Evolutionary conservation across 2,797 vertebrate genomes (phyloP).

Genomic region (Eutrigla gurnardus): DNA sequence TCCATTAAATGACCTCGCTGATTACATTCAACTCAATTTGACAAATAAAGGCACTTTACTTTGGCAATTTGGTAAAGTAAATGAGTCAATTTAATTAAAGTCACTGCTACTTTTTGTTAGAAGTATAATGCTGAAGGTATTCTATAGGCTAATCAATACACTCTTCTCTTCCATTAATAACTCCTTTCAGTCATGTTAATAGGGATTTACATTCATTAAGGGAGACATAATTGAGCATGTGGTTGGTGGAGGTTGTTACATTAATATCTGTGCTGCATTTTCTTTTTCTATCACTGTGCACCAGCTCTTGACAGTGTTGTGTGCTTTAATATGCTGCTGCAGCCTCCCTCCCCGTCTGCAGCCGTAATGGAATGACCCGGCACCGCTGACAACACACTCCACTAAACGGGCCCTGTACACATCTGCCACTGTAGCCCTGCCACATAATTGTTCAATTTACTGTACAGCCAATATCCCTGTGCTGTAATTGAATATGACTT

Average conservation of each 20-base stretch:
- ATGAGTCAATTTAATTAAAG: constrained; percentile 18
- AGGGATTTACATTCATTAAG: constrained; percentile 10
- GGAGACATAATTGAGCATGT: neutral
- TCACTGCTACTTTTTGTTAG: neutral
- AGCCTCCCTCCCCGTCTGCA: constrained; percentile 51
- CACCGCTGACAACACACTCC: constrained; percentile 66
- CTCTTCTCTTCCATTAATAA: constrained; percentile 4
- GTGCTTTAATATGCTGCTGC: constrained; percentile 54
- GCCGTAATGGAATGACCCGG: constrained; percentile 74
- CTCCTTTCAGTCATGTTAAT: constrained; percentile 9
- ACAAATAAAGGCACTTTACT: neutral
- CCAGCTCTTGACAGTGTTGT: constrained; percentile 20
- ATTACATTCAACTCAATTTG: neutral
- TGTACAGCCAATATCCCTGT: constrained; percentile 75
- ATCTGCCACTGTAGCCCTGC: constrained; percentile 69
- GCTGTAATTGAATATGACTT: constrained; percentile 82
- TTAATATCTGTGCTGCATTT: neutral
- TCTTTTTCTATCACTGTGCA: constrained; percentile 8
- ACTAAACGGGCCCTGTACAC: constrained; percentile 58
- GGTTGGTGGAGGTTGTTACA: constrained; percentile 22
- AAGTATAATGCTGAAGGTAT: neutral
- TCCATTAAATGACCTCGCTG: neutral
- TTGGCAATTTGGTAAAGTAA: constrained; percentile 14
- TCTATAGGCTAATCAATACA: neutral
- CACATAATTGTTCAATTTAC: constrained; percentile 81